Evolutionary conservation across 23 tunicate genomes (phyloP).

Genomic region (Phallusia fumigata): DNA sequence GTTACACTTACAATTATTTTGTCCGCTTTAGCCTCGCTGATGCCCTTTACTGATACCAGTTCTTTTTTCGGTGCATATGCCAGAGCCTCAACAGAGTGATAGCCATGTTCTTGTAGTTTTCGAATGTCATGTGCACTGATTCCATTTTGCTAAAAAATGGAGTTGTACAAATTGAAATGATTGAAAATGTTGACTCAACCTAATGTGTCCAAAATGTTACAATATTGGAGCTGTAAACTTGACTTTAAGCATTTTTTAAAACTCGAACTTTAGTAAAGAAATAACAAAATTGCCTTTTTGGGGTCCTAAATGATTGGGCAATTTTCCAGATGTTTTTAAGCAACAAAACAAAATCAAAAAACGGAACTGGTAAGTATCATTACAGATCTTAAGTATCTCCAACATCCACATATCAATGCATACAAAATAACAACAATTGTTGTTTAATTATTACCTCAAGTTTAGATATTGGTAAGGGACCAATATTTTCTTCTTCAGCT

Average conservation of each 20-base stretch:
- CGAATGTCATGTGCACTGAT: slow-evolving; percentile 86
- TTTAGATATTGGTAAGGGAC: slow-evolving; percentile 70
- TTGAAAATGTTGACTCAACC: no score
- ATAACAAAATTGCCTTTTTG: no score
- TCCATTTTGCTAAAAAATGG: slow-evolving; percentile 65
- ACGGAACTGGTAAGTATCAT: no score
- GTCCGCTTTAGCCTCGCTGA: slow-evolving; percentile 97
- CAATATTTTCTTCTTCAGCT: slow-evolving; percentile 42
- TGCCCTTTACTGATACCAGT: slow-evolving; percentile 87
- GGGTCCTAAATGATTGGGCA: no score
- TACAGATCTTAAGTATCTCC: no score
- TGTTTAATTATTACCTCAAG: slow-evolving; percentile 75
- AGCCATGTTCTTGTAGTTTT: slow-evolving; percentile 90
- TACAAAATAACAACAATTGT: no score
- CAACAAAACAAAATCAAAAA: no score
- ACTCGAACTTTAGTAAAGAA: background rate
- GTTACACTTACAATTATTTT: slow-evolving; percentile 52
- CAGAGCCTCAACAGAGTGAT: slow-evolving; percentile 89
- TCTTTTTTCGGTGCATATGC: slow-evolving; percentile 95
- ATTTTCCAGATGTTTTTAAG: no score
- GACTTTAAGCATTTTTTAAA: background rate
- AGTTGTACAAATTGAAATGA: background rate
- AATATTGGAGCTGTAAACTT: no score
- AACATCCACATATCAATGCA: background rate
- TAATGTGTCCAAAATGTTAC: no score